Evolutionary conservation across 2,113 vertebrate genomes (phyloP), one percentile per base, ranked within the genome.

Genomic region (Limanda limanda): DNA sequence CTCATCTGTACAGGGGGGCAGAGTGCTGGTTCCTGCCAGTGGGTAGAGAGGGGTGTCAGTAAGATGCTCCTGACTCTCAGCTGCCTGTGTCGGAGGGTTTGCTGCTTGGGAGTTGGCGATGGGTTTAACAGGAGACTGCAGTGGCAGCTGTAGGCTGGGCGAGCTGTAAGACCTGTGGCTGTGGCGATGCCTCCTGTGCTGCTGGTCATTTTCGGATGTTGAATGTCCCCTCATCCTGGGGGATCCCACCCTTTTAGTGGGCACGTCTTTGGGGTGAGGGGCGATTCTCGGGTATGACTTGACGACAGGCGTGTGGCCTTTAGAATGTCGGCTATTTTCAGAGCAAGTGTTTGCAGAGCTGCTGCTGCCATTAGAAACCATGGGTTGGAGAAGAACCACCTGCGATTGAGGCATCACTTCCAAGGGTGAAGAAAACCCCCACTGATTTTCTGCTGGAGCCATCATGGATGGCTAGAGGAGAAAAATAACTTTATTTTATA

Each of bases 271-370:
- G 9, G 95, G 96, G 57, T 96, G 95, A 0, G 96, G 96, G 45
- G 96, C 95, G 48, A 96, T 98, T 95, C 94, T 97, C 63, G 96
- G 92, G 62, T 96, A 97, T 37, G 96, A 96, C 83, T 96, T 97
- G 55, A 95, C 87, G 74, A 95, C 95, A 45, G 96, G 95, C 85
- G 93, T 73, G 89, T 95, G 95, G 84, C 94, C 94, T 91, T 91
- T 92, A 58, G 94, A 94, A 77, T 94, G 91, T 10, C 72, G 89
- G 51, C 72, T 88, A 71, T 94, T 96, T 70, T 96, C 95, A 6
- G 89, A 60, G 60, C 5, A 12, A 80, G 79, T 37, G 88, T 91
- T 93, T 23, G 66, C 59, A 27, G 88, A 87, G 7, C 82, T 72
- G 73, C 87, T 93, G 84, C 78, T 83, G 15, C 94, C 57, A 77